Conservation (phyloP, 2,888 invertebrate species). For the Falcaria lacertinaria region DNA sequence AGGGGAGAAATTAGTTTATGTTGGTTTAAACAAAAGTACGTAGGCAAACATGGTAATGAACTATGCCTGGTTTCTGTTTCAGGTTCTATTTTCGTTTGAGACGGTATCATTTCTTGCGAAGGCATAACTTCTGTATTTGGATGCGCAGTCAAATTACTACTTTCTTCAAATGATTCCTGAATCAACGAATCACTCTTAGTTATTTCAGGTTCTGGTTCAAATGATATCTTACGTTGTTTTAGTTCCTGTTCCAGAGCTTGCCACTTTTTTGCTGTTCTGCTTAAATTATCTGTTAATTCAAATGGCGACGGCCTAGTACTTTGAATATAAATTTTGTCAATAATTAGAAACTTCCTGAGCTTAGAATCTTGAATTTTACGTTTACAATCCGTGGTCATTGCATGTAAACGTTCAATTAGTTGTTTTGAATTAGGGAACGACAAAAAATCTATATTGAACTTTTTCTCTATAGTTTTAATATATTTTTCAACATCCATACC, state of each 20-base stretch:
- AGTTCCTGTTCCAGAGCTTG: constrained; percentile 19
- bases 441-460: constrained; percentile 48
- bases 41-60: constrained; percentile 28
- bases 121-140: constrained; percentile 46
- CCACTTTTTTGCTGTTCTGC: constrained; percentile 54
- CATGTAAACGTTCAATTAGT: constrained; percentile 42
- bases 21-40: constrained; percentile 37
- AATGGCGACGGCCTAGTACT: constrained; percentile 51
- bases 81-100: constrained; percentile 14
- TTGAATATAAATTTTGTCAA: constrained; percentile 50
- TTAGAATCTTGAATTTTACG: constrained; percentile 41
- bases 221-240: constrained; percentile 13
- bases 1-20: constrained; percentile 47
- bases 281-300: constrained; percentile 43
- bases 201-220: constrained; percentile 5
- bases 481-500: constrained; percentile 39
- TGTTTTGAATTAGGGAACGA: constrained; percentile 51
- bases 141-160: constrained; percentile 29
- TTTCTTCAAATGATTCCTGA: constrained; percentile 20
- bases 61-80: constrained; percentile 13
- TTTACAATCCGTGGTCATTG: constrained; percentile 35
- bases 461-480: constrained; percentile 45
- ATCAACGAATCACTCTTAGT: background rate
- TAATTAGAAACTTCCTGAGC: constrained; percentile 44
- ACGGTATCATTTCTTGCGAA: constrained; percentile 9